Evolutionary conservation across 2,888 invertebrate genomes (phyloP), one percentile per base, ranked within the genome.

Genomic region (Cephus pulcher): DNA sequence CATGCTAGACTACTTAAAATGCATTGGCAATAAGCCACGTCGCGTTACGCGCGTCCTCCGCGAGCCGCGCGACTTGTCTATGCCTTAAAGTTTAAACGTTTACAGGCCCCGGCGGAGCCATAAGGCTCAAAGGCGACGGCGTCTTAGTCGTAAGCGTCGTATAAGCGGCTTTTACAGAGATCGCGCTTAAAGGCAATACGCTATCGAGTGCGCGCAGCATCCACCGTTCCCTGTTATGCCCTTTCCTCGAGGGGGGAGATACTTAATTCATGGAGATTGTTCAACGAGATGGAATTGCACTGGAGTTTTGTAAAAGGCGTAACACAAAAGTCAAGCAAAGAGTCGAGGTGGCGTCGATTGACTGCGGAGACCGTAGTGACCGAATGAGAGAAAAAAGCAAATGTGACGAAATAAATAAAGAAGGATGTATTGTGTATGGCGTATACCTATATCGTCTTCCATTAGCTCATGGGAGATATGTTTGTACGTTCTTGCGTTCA

Each of bases 21-120:
- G 89, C 90, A 90, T 90, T 90, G 90, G 89, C 90, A 90, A 90
- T 90, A 90, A 90, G 87, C 89, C 84, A 87, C 87, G 86, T 88
- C 87, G 88, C 87, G 88, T 89, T 89, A 89, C 87, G 86, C 88
- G 86, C 81, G 81, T 82, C 82, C 69, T 79, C 68, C 68, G 69
- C 35, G n/a, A 37, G 33, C 33, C 33, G 56, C 33, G 56, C 40
- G 30, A 34, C 73, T 78, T 70, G 70, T 78, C 75, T 75, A 75
- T 71, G 78, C 23, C 75, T n/a, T 71, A 74, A 77, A 56, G 56
- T 56, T 56, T 56, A 56, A 56, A 56, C 56, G 56, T 56, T 56
- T 56, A 56, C 56, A 56, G 56, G 56, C 71, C 33, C 32, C 71
- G 71, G 32, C 33, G 30, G 70, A 15, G 71, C 12, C 71, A 34